These are phyloP conservation scores for Coleophora deauratella DNA, from an alignment of 2,888 invertebrate genomes.

Conservation along the genomic window DNA sequence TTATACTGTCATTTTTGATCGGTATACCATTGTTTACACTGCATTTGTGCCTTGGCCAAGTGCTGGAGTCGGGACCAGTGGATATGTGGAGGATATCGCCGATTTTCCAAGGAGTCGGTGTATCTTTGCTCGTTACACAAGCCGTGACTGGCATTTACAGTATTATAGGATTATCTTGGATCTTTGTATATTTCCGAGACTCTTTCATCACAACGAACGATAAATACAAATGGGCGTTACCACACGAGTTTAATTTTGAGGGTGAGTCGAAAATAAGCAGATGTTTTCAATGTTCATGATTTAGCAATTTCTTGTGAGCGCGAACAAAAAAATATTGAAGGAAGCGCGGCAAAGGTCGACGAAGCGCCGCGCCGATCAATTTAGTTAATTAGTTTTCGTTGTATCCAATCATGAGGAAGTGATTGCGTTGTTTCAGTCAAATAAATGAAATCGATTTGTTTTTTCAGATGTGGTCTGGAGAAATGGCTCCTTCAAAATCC, in stretches of 20 bases:
- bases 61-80: constrained; percentile 87
- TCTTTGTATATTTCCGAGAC: constrained; percentile 90
- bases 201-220: constrained; percentile 88
- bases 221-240: constrained; percentile 86
- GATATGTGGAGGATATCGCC: constrained; percentile 97
- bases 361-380: too few relatives aligned
- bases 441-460: not conserved
- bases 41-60: constrained; percentile 89
- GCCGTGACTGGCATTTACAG: constrained; percentile 90
- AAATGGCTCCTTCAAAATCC: constrained; percentile 53
- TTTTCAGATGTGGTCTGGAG: constrained; percentile 9
- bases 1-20: constrained; percentile 84
- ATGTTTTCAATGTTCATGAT: constrained; percentile 22
- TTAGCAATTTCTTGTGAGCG: constrained; percentile 3
- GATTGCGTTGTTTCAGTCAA: constrained; percentile 1
- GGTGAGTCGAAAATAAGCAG: constrained; percentile 61
- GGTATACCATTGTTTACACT: constrained; percentile 90
- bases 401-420: constrained; percentile 3
- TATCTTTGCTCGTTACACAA: constrained; percentile 85
- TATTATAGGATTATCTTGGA: constrained; percentile 92
- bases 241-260: constrained; percentile 79
- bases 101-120: constrained; percentile 91
- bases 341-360: constrained; percentile 25
- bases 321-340: constrained; percentile 3
- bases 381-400: constrained; percentile 29